phyloP scores from a whole-genome alignment of 2,888 invertebrate genomes.

The Ochropleura plecta region DNA sequence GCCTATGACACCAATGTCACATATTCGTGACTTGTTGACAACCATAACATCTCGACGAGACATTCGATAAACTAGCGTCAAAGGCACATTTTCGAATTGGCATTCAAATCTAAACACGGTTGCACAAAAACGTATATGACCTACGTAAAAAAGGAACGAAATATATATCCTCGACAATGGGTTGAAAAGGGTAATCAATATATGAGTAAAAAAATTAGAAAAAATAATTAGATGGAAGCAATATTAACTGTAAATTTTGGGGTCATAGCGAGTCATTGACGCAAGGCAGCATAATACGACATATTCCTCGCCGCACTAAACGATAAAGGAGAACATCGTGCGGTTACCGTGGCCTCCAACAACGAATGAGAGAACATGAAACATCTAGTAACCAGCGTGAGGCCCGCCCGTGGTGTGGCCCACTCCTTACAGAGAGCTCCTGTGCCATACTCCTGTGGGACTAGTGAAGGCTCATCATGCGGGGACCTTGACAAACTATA shows the following conservation, averaged over 20 bases:
- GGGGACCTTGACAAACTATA: neutral
- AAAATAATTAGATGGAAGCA: slow-evolving; percentile 64
- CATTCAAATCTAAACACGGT: slow-evolving; percentile 46
- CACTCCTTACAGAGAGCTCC: neutral
- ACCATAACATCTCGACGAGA: slow-evolving; percentile 28
- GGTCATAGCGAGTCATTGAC: slow-evolving; percentile 62
- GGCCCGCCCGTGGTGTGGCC: neutral
- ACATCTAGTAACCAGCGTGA: neutral
- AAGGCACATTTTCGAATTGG: slow-evolving; percentile 44
- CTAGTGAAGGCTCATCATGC: neutral
- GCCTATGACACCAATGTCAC: slow-evolving; percentile 42
- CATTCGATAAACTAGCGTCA: slow-evolving; percentile 20
- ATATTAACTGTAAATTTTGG: slow-evolving; percentile 59
- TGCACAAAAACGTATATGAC: slow-evolving; percentile 43
- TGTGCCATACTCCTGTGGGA: neutral
- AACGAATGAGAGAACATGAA: neutral
- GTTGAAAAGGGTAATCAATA: slow-evolving; percentile 60
- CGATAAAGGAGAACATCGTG: neutral
- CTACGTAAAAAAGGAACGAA: slow-evolving; percentile 39
- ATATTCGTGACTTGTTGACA: slow-evolving; percentile 30
- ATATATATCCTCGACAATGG: slow-evolving; percentile 59
- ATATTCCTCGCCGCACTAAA: neutral
- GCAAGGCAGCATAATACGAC: slow-evolving; percentile 59
- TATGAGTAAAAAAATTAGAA: slow-evolving; percentile 54
- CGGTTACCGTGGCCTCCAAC: neutral